These are phyloP conservation scores for Arge pagana DNA, from an alignment of 2,888 invertebrate genomes.

Conservation along the genomic window DNA sequence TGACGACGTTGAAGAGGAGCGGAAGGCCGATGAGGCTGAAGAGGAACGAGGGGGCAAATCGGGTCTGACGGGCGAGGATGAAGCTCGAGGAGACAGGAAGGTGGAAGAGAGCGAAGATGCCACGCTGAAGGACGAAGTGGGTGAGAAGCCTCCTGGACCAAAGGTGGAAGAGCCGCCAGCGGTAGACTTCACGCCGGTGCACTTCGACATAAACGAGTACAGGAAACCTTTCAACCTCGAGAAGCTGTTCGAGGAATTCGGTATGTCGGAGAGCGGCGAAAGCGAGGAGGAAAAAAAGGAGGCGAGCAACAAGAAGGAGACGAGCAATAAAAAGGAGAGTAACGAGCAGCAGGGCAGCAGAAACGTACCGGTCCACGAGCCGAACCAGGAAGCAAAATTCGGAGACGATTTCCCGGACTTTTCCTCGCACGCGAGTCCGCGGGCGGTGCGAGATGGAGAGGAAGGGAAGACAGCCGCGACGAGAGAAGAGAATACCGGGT, in stretches of 20 bases:
- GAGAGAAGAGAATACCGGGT: too few species aligned
- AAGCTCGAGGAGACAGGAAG: conserved; percentile 31
- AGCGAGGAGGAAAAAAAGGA: conserved; percentile 24
- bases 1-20: conserved; percentile 37
- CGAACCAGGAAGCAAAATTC: conserved; percentile 23
- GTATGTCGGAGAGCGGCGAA: conserved; percentile 38
- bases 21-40: conserved; percentile 26
- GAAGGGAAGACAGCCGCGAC: too few species aligned
- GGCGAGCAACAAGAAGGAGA: conserved; percentile 12
- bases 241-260: conserved; percentile 36
- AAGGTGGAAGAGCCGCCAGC: conserved; percentile 44
- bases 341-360: conserved; percentile 40
- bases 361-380: conserved; percentile 56
- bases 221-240: conserved; percentile 42
- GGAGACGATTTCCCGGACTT: too few species aligned
- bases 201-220: conserved; percentile 42
- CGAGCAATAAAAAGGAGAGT: conserved; percentile 6
- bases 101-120: conserved; percentile 28
- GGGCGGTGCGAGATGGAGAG: too few species aligned
- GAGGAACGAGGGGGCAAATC: conserved; percentile 23
- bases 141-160: conserved; percentile 37
- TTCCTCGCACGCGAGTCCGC: too few species aligned
- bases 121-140: conserved; percentile 29
- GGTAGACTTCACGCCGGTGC: conserved; percentile 23
- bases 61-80: conserved; percentile 50